These are phyloP conservation scores for Pantala flavescens DNA, from an alignment of 1,140 invertebrate species.

Conservation along the genomic window DNA sequence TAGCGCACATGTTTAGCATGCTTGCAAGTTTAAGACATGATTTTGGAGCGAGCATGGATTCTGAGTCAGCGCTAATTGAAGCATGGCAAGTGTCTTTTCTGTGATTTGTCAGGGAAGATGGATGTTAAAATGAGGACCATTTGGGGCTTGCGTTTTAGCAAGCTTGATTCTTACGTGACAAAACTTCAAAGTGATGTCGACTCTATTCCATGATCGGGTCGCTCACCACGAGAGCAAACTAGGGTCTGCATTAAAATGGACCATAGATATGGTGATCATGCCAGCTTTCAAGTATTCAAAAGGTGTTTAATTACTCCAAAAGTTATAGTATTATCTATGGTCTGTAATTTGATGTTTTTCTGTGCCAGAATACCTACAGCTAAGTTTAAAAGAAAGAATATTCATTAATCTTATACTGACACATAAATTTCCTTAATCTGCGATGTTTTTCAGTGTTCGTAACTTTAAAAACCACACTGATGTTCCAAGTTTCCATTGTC, in stretches of 20 bases:
- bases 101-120: background rate
- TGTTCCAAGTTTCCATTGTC: background rate
- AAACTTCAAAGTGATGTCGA: background rate
- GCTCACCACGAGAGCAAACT: background rate
- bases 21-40: background rate
- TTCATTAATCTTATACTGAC: background rate
- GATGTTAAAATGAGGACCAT: background rate
- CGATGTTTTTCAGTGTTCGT: slow-evolving; percentile 1
- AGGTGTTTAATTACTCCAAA: background rate
- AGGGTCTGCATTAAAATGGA: slow-evolving; percentile 9
- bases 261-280: background rate
- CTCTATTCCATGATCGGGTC: background rate
- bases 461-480: background rate
- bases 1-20: background rate
- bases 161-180: background rate
- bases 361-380: background rate
- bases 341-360: slow-evolving; percentile 1
- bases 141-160: background rate
- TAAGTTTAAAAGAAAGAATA: background rate
- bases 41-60: background rate
- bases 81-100: background rate
- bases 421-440: background rate
- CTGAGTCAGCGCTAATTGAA: background rate
- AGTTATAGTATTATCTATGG: background rate
- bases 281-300: background rate